Base-by-base conservation (phyloP, 2,888 invertebrate species). In the Fragum sueziense region DNA sequence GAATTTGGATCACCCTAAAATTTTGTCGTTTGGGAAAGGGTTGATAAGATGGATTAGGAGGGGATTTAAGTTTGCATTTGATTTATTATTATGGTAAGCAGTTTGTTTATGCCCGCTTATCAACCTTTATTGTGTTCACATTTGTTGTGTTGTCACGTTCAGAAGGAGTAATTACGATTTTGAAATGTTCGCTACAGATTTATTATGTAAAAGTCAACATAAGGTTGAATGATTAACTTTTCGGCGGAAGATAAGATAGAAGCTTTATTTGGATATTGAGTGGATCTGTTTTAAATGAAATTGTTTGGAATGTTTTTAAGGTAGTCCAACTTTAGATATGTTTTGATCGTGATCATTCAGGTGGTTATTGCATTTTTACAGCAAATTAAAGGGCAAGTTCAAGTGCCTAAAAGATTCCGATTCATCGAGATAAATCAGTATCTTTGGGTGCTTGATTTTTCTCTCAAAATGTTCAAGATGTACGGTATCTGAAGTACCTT, bases 121-220 rank as follows among this genome's bases (percentile, higher is more conserved):
- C 65, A 41, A 65, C 22, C 41, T 29, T 41, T 37, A 65, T 65
- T 65, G 65, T 65, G n/a, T 41, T 33, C 65, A 3, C 27, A 37
- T 65, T 65, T 65, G 65, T 65, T 65, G 41, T 37, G 65, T 37
- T 65, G 65, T 65, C 65, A 65, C 65, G 33, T 65, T 65, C 31
- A 41, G 41, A 25, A 2, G 27, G 65, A 65, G 41, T 65, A 41
- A 65, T 41, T 41, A 65, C 65, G 34, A 25, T 25, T 65, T 41
- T 37, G 34, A 41, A 65, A 65, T 65, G 41, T 65, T 41, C 41
- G 37, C 37, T 65, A 34, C 2, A 65, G 22, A 65, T 65, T 41
- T 65, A 65, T 65, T 65, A 33, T 22, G 25, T 41, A 65, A 37
- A 65, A 65, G 65, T 65, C 65, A 65, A 37, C 41, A 22, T 41